phyloP scores from a whole-genome alignment of 2,888 invertebrate species.

The Bellardia pandia region DNA sequence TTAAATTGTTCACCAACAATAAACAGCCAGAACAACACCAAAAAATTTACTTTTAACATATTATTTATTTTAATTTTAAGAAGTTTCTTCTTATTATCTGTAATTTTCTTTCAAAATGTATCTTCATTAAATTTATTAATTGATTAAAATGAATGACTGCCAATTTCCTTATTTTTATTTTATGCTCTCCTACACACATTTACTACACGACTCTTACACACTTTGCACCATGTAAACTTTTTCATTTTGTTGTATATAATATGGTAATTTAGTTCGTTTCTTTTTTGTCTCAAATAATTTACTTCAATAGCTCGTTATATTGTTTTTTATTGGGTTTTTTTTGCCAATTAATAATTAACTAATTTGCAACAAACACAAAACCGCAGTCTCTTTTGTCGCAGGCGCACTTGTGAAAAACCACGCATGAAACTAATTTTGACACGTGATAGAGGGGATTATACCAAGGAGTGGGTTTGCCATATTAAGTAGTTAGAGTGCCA shows the following conservation, averaged over 20 bases:
- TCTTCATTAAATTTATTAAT: slow-evolving; percentile 46
- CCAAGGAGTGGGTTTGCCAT: not conserved
- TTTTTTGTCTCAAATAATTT: not conserved
- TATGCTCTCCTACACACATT: slow-evolving; percentile 19
- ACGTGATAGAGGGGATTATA: slow-evolving; percentile 19
- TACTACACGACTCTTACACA: not conserved
- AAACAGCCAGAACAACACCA: not conserved
- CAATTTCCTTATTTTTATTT: slow-evolving; percentile 15
- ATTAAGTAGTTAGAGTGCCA: no score
- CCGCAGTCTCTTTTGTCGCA: slow-evolving; percentile 16
- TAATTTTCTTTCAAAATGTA: slow-evolving; percentile 46
- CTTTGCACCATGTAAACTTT: not conserved
- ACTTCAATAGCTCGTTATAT: not conserved
- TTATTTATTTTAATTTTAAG: not conserved
- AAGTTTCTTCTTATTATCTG: slow-evolving; percentile 45
- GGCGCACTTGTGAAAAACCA: slow-evolving; percentile 28
- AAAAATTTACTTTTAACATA: not conserved
- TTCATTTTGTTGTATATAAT: not conserved
- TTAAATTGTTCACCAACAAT: not conserved
- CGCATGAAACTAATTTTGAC: slow-evolving; percentile 46
- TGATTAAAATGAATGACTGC: slow-evolving; percentile 56
- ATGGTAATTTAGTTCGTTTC: not conserved
- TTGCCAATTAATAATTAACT: slow-evolving; percentile 19
- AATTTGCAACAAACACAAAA: slow-evolving; percentile 31
- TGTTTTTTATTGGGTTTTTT: not conserved